Evolutionary conservation across 2,113 vertebrate genomes (phyloP), one percentile per base, ranked within the genome.

Genomic region (Chloropsis hardwickii): DNA sequence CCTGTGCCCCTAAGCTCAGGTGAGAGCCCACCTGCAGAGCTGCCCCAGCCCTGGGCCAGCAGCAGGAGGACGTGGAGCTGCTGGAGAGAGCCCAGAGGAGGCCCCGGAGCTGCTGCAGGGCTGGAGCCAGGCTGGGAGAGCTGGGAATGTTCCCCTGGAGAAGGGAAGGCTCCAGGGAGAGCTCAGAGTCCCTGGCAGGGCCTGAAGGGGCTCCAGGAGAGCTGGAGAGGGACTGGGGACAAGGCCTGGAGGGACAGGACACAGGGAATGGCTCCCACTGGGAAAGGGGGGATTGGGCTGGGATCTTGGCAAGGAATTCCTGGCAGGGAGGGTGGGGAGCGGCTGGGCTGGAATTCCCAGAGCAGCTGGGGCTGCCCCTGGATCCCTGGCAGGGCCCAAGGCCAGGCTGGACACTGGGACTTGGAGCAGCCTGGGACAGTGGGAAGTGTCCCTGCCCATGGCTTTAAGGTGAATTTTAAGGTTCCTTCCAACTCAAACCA

Each of bases 391-490:
- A 62, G 7, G 16, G n/a, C 1, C 2, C 56, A 1, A 9, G 56
- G 12, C 5, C 74, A 56, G n/a, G 24, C 0, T 69, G 62, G 61
- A 25, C 2, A 21, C 2, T 39, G 12, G 21, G 16, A 16, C 25
- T 37, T 5, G 6, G 57, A 47, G 29, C n/a, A 29, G 0, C 48
- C 56, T 80, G 45, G 29, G 24, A 2, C 1, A 4, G 20, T 39
- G 50, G 20, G 0, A 45, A 6, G 2, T n/a, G 65, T 45, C 50
- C 6, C 8, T 65, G 57, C 23, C 5, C 1, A 0, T 25, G 4
- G 48, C 19, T 64, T 56, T 39, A 37, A 64, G 28, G 15, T 28
- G 19, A 40, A 5, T 40, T 73, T 73, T 73, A 19, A 47, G 17
- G 7, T 54, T 25, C 20, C 6, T 73, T 54, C n/a, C 31, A 37